Base-by-base conservation (phyloP, 2,797 vertebrate genomes). In the Acanthurus lineatus region DNA sequence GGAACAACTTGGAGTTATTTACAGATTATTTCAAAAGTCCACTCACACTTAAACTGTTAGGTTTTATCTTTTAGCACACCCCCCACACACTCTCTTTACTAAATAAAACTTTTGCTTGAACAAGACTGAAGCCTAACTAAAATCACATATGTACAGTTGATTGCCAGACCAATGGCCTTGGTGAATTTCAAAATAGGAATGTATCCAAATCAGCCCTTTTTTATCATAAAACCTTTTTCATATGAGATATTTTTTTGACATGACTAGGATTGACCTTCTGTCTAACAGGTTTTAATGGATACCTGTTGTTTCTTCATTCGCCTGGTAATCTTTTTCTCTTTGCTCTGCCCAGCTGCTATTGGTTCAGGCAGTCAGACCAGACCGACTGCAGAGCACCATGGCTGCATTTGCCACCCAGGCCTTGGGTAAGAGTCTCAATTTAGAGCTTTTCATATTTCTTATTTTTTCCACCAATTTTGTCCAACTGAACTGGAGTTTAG, bases 321-420 rank as follows among this genome's bases (percentile, higher is more conserved):
- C 60, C 9, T n/a, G 3, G 49, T 28, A 25, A 62, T 54, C 7
- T 45, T n/a, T 57, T 38, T 57, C 3, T 69, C 12, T 44, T 25
- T 68, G 3, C 49, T 79, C 11, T 66, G 22, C 22, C 4, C 42
- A 99, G 97, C 93, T 99, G 17, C 93, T 99, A 83, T 92, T 98
- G 79, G 95, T 99, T 54, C 98, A 99, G 84, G 95, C 96, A 12
- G 88, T 98, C 59, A 93, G 98, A 82, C 97, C 98, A 32, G 98
- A 98, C 89, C 94, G 97, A 79, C 91, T 99, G 1, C 97, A 98
- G 89, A 99, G 97, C 74, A 93, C 97, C 42, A 97, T 99, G 97
- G 91, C 95, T 74, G 86, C 96, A 63, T 99, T 99, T 90, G 96
- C 95, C 0, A 97, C 96, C 73, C 96, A 95, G 83, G 93, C 94